These are phyloP conservation scores for Phylloscopus trochiloides DNA, from an alignment of 2,113 vertebrate genomes.

Conservation along the genomic window DNA sequence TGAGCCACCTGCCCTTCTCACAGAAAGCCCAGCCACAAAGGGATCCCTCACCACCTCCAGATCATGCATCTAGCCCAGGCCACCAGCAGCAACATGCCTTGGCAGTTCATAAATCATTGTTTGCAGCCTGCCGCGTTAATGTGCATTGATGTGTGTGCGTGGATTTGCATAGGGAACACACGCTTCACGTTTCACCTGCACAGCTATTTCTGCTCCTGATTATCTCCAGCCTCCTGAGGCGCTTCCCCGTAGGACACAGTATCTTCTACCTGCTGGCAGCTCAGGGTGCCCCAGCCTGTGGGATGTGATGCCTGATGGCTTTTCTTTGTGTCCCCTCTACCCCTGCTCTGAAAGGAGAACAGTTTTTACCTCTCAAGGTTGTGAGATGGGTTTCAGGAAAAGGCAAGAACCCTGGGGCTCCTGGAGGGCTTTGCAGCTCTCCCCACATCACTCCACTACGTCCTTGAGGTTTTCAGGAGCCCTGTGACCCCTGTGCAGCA, in stretches of 20 bases:
- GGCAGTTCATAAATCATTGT: background rate
- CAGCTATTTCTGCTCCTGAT: background rate
- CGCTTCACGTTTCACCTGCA: background rate
- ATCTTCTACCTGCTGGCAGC: background rate
- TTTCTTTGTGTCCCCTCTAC: background rate
- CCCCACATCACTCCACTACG: background rate
- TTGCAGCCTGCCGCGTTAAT: background rate
- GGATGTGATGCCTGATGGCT: background rate
- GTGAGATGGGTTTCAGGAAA: background rate
- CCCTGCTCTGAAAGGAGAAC: background rate
- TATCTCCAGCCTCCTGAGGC: background rate
- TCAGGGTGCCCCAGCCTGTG: background rate
- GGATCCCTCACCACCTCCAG: background rate
- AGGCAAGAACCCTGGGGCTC: background rate
- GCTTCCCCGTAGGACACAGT: background rate
- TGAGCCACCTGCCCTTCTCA: background rate
- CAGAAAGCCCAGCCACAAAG: background rate
- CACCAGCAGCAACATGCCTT: background rate
- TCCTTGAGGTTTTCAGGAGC: background rate
- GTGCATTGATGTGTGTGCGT: background rate
- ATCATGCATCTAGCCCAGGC: background rate
- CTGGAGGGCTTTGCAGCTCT: background rate
- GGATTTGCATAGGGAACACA: background rate
- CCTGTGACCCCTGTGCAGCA: background rate
- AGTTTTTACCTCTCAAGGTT: background rate